Evolutionary conservation across 2,113 vertebrate genomes (phyloP).

Genomic region (Tympanuchus pallidicinctus): DNA sequence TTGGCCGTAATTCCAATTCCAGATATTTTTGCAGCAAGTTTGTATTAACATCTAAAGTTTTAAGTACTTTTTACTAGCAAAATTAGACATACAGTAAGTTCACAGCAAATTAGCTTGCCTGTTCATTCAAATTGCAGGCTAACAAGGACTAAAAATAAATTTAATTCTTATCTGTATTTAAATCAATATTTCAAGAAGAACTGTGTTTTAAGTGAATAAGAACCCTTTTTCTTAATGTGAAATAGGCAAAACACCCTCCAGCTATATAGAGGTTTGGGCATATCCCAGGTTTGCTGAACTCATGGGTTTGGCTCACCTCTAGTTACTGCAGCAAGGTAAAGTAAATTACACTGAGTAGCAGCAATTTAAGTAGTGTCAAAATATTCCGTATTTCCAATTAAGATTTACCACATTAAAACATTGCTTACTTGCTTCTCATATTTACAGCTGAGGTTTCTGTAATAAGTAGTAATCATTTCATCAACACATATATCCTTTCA

Average conservation of each 20-base stretch:
- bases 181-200: neutral
- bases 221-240: neutral
- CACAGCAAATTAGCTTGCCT: neutral
- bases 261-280: neutral
- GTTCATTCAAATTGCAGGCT: neutral
- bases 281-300: neutral
- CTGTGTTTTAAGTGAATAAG: neutral
- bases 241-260: neutral
- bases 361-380: neutral
- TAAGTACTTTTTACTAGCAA: neutral
- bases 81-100: neutral
- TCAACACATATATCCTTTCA: neutral
- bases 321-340: neutral
- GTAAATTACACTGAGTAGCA: neutral
- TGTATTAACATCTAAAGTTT: neutral
- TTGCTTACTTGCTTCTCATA: neutral
- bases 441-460: neutral
- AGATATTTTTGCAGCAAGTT: neutral
- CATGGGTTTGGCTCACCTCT: neutral
- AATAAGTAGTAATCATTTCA: neutral
- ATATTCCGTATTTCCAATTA: neutral
- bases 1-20: neutral
- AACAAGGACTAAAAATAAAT: neutral
- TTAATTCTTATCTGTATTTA: neutral
- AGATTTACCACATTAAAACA: slow-evolving; percentile 12